These are phyloP conservation scores for Dryobotodes eremita DNA, from an alignment of 2,888 invertebrate species.

Conservation along the genomic window DNA sequence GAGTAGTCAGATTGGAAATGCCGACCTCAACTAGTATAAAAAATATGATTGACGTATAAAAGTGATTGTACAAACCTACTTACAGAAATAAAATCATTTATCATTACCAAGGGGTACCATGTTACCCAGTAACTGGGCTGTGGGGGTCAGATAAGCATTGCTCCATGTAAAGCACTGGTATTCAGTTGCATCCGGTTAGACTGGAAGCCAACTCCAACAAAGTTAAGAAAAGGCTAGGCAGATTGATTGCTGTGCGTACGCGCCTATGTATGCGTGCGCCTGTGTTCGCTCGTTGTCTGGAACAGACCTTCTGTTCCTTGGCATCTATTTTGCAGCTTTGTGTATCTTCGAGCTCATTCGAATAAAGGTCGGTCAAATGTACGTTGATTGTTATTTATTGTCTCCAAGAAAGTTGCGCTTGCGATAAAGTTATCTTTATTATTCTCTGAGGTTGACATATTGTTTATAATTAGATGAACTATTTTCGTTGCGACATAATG, in stretches of 20 bases:
- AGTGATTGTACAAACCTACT: too few species aligned
- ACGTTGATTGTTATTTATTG: conserved; percentile 58
- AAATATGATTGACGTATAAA: too few species aligned
- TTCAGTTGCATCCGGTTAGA: too few species aligned
- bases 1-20: too few species aligned
- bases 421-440: conserved; percentile 65
- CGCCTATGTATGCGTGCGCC: too few species aligned
- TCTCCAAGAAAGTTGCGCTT: conserved; percentile 65
- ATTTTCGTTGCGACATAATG: conserved; percentile 18
- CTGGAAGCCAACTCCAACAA: background rate
- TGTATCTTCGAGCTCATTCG: conserved; percentile 40
- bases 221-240: background rate
- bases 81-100: too few species aligned
- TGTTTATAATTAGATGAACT: conserved; percentile 40
- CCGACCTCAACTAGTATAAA: too few species aligned
- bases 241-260: background rate
- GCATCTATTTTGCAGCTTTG: background rate
- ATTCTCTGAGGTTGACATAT: conserved; percentile 35
- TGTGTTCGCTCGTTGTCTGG: background rate
- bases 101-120: too few species aligned
- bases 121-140: too few species aligned
- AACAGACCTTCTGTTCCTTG: background rate
- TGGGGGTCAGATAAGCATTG: too few species aligned
- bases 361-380: conserved; percentile 62
- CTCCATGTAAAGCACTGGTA: too few species aligned